Evolutionary conservation across 2,113 vertebrate genomes (phyloP), one percentile per base, ranked within the genome.

Genomic region (Notothenia coriiceps): DNA sequence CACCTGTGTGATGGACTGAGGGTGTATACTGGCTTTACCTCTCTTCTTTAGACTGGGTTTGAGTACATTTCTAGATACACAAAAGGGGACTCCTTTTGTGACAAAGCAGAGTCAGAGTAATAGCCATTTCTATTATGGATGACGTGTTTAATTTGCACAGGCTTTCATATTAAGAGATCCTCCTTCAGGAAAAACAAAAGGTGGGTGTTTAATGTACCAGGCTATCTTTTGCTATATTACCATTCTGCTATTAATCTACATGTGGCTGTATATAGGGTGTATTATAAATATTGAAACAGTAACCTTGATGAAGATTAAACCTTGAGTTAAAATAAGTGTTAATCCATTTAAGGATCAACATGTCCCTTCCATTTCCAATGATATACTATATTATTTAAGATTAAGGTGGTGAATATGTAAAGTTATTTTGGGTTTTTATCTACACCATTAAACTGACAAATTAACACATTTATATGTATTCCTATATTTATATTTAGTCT

Each of bases 161-260:
- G 22, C 61, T 60, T 72, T 83, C 51, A 57, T 74, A 76, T 79
- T 67, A 67, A 80, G 78, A 40, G 51, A 86, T 18, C 10, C 10
- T 47, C 7, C 29, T 59, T 57, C 18, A 76, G 64, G 64, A 73
- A 59, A 35, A 29, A 25, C 25, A 25, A 22, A 49, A 76, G 14
- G 82, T 78, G 85, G 72, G 63, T 82, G 73, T 84, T 72, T 61
- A 70, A 82, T 56, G 71, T 71, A 56, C 35, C 40, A 46, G 47
- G 66, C 44, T 65, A 49, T 29, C 50, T 70, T 61, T 20, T 52
- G 2, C 65, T 47, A 44, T 69, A 52, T 80, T 47, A n/a, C 1
- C 43, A 66, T 54, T 46, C 67, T 43, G 20, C 17, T 65, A 64
- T 67, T 51, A 63, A 56, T 69, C 11, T 54, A 33, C 15, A 15